A percentile compares a stretch with the other conserved stretches of the same genome.
phyloP scores from a whole-genome alignment of 2,113 vertebrate genomes.

The Himantopus leucocephalus region DNA sequence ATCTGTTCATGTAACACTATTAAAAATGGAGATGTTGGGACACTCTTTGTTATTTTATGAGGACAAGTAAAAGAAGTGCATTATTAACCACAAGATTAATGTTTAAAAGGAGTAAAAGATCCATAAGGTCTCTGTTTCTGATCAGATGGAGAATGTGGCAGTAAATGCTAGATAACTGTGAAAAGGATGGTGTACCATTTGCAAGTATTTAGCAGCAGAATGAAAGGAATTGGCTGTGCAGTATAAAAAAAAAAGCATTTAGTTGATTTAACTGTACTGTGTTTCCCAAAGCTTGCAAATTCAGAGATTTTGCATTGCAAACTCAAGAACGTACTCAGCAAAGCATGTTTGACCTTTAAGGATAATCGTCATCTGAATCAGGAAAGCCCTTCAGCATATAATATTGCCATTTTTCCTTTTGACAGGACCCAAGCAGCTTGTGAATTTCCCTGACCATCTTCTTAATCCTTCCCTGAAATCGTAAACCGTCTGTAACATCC shows the following conservation, averaged over 20 bases:
- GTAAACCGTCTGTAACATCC: not conserved
- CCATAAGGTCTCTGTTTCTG: not conserved
- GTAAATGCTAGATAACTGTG: not conserved
- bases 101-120: not conserved
- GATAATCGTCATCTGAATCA: not conserved
- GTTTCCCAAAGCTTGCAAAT: constrained; percentile 8
- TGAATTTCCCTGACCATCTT: not conserved
- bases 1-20: not conserved
- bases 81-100: not conserved
- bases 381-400: not conserved
- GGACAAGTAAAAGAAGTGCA: not conserved
- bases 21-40: not conserved
- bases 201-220: not conserved
- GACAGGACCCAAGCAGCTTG: not conserved
- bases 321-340: not conserved
- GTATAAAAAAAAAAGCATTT: not conserved
- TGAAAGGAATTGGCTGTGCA: not conserved
- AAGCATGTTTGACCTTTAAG: not conserved
- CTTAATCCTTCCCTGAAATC: not conserved
- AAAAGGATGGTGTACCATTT: not conserved
- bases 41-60: not conserved
- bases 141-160: not conserved
- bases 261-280: not conserved
- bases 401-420: not conserved
- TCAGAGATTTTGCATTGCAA: constrained; percentile 6